phyloP scores from a whole-genome alignment of 2,797 vertebrate species.

The Peromyscus aztecus region DNA sequence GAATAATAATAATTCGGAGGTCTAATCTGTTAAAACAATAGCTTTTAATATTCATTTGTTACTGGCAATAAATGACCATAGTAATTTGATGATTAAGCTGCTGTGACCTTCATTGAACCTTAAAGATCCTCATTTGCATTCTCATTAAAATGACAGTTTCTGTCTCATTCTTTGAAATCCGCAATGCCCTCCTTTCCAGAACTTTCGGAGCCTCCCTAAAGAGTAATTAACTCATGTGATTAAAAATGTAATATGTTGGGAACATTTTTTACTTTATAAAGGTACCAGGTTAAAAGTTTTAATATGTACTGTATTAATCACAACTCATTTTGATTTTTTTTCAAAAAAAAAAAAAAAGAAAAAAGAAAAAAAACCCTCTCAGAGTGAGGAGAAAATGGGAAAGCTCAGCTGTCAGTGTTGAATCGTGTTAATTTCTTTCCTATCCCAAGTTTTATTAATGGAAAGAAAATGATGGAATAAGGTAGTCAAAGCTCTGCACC shows the following conservation, averaged over 20 bases:
- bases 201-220: slow-evolving; percentile 73
- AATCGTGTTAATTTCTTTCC: neutral
- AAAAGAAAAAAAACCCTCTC: neutral
- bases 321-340: slow-evolving; percentile 64
- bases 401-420: neutral
- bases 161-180: slow-evolving; percentile 81
- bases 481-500: neutral
- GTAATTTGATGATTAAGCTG: slow-evolving; percentile 84
- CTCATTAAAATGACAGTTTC: slow-evolving; percentile 84
- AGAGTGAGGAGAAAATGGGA: slow-evolving; percentile 22
- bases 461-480: slow-evolving; percentile 14
- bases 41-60: slow-evolving; percentile 86
- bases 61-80: slow-evolving; percentile 83
- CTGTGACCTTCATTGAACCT: slow-evolving; percentile 85
- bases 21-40: slow-evolving; percentile 87
- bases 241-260: slow-evolving; percentile 77
- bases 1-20: slow-evolving; percentile 76
- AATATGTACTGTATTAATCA: slow-evolving; percentile 57
- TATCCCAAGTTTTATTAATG: slow-evolving; percentile 65
- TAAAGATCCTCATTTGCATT: slow-evolving; percentile 83
- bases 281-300: slow-evolving; percentile 73
- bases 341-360: neutral
- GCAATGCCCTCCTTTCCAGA: slow-evolving; percentile 66
- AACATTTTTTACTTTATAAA: slow-evolving; percentile 68
- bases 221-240: slow-evolving; percentile 81